These are phyloP conservation scores for Geodia barretti DNA, from an alignment of 37 sponge, comb jelly and placozoan species.

Conservation along the genomic window DNA sequence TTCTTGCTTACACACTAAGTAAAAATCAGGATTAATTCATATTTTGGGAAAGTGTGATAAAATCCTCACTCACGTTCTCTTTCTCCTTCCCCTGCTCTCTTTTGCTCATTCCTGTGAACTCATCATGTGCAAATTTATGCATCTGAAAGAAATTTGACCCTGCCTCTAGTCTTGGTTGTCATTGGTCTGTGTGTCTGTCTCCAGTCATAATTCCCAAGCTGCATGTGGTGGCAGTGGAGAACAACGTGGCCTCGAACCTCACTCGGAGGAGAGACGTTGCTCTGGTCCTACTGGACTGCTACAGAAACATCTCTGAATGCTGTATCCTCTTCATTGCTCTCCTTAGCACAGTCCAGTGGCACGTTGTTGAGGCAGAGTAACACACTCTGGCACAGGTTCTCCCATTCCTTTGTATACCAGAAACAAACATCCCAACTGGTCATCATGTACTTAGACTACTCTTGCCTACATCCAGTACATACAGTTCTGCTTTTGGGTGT, in stretches of 20 bases:
- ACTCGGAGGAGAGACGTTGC: slow-evolving; percentile 71
- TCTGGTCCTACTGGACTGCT: slow-evolving; percentile 63
- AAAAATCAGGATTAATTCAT: no score
- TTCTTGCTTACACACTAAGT: no score
- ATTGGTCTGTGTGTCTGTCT: slow-evolving; percentile 3
- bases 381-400: no score
- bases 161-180: slow-evolving; percentile 2
- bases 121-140: not conserved
- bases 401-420: no score
- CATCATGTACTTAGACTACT: no score
- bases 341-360: not conserved
- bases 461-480: no score
- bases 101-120: not conserved
- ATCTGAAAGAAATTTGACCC: not conserved
- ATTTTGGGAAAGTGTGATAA: not conserved
- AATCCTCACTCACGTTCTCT: not conserved
- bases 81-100: not conserved
- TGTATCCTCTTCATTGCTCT: slow-evolving; percentile 71
- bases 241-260: slow-evolving; percentile 48
- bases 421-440: no score
- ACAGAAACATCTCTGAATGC: slow-evolving; percentile 77
- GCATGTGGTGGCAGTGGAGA: slow-evolving; percentile 26
- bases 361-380: no score
- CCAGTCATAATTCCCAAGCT: slow-evolving; percentile 82
- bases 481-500: no score